These are phyloP conservation scores for Acrocephalus kingi DNA, from an alignment of 2,113 vertebrate genomes.

Conservation along the genomic window DNA sequence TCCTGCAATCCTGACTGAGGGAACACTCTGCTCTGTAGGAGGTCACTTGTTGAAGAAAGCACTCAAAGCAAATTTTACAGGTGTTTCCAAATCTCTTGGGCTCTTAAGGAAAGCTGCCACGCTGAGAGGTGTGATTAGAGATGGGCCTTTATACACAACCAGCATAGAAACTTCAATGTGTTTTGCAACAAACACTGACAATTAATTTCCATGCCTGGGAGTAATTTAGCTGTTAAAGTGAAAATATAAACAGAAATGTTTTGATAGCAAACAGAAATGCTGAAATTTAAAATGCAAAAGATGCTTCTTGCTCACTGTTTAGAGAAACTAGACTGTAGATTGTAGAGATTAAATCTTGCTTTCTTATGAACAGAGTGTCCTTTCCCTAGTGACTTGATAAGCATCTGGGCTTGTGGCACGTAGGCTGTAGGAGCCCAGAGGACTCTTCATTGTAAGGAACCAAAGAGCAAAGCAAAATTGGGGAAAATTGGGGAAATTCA, in stretches of 20 bases:
- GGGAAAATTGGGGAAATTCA: background rate
- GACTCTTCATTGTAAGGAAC: background rate
- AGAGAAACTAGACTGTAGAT: background rate
- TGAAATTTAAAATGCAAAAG: conserved; percentile 54
- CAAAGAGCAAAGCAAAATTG: background rate
- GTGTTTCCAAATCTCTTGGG: background rate
- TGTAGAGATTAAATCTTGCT: background rate
- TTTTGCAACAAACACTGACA: conserved; percentile 44
- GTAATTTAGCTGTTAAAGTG: conserved; percentile 63
- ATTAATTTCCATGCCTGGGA: conserved; percentile 53
- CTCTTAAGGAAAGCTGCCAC: background rate
- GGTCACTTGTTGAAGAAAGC: background rate
- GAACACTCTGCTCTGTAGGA: background rate
- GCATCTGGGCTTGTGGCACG: background rate
- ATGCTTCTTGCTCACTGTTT: conserved; percentile 43
- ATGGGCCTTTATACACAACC: conserved; percentile 1
- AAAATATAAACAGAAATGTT: conserved; percentile 65
- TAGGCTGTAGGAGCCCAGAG: background rate
- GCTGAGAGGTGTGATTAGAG: background rate
- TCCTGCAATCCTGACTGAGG: background rate
- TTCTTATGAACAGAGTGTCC: background rate
- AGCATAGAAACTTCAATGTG: conserved; percentile 30
- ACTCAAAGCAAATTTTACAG: background rate
- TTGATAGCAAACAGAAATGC: conserved; percentile 56
- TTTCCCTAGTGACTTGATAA: background rate